Evolutionary conservation across 1,140 invertebrate genomes (phyloP).

Genomic region (Tetramorium parvispinum): DNA sequence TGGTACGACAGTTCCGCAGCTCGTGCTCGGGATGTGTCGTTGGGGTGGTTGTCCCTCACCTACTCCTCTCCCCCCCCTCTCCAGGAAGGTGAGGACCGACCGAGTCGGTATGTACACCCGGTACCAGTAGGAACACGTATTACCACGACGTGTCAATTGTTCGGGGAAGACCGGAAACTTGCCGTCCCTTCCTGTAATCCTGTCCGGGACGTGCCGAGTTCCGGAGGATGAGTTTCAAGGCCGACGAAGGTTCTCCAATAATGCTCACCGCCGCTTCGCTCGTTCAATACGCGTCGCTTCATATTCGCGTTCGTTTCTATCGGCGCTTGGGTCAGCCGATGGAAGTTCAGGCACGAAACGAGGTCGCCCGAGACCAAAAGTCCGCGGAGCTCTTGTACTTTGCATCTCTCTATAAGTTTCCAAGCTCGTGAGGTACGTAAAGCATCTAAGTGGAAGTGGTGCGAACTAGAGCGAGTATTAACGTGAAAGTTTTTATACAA

Average conservation of each 20-base stretch:
- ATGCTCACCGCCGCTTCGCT: conserved; percentile 15
- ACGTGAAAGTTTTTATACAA: conserved; percentile 4
- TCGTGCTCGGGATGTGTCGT: conserved; percentile 71
- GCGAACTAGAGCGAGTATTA: background rate
- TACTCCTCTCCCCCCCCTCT: background rate
- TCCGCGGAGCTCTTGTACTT: background rate
- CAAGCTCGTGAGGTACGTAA: background rate
- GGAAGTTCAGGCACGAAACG: conserved; percentile 6
- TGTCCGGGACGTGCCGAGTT: conserved; percentile 40
- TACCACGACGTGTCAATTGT: conserved; percentile 76
- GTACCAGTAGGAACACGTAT: conserved; percentile 51
- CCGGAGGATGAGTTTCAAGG: conserved; percentile 50
- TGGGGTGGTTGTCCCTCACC: background rate
- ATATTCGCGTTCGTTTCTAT: conserved; percentile 41
- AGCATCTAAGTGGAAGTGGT: background rate
- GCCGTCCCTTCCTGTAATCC: conserved; percentile 65
- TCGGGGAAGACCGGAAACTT: conserved; percentile 73
- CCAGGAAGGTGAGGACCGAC: background rate
- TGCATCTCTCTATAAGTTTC: conserved; percentile 5
- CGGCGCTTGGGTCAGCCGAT: background rate
- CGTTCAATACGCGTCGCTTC: background rate
- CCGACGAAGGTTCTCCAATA: conserved; percentile 65
- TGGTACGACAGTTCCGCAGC: conserved; percentile 69
- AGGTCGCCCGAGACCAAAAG: conserved; percentile 30
- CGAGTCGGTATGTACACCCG: conserved; percentile 22